Evolutionary conservation across 2,797 vertebrate genomes (phyloP).

Genomic region (Nyctalus aviator): DNA sequence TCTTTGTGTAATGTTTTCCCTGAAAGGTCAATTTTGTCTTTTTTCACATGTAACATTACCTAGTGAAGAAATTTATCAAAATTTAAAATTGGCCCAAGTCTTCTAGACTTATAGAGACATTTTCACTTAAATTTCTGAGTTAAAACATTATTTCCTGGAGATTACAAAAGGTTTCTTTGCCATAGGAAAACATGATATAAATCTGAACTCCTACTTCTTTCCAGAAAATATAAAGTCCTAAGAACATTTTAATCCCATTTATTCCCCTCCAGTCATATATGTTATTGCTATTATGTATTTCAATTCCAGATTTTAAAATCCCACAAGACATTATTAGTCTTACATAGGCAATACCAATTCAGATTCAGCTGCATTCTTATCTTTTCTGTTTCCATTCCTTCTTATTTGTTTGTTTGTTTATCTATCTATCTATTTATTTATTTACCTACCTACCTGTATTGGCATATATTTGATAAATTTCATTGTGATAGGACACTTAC

Average conservation of each 20-base stretch:
- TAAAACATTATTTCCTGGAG: constrained; percentile 72
- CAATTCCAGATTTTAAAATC: constrained; percentile 28
- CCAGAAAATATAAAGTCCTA: background rate
- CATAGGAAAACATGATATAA: constrained; percentile 13
- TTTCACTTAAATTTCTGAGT: constrained; percentile 58
- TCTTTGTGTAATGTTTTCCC: constrained; percentile 49
- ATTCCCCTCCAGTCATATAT: background rate
- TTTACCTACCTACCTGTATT: background rate
- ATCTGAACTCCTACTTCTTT: background rate
- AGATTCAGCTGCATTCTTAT: background rate
- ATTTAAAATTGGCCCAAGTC: constrained; percentile 60
- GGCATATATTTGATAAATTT: background rate
- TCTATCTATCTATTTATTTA: background rate
- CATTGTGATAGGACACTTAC: background rate
- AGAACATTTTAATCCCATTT: background rate
- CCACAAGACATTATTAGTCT: background rate
- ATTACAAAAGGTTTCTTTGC: background rate
- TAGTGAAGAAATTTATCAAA: constrained; percentile 53
- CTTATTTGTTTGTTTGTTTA: background rate
- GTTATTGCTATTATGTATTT: background rate
- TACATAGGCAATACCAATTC: background rate
- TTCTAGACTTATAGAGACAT: constrained; percentile 78
- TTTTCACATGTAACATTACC: constrained; percentile 67
- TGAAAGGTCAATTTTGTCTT: constrained; percentile 51
- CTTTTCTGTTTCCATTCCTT: background rate